phyloP scores from a whole-genome alignment of 2,888 invertebrate genomes.

The Terebella lapidaria region DNA sequence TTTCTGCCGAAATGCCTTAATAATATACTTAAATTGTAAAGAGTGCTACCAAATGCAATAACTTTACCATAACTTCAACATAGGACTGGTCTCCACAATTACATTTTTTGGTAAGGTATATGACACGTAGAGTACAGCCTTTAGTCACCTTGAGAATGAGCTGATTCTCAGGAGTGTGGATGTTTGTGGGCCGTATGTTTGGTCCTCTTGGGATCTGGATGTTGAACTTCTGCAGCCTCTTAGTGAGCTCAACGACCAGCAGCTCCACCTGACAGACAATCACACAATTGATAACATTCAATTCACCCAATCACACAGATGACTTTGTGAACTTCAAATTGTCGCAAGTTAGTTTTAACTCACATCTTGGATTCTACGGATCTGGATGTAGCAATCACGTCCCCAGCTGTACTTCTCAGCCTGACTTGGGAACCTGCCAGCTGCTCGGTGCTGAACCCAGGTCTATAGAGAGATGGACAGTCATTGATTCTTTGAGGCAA shows the following conservation, averaged over 20 bases:
- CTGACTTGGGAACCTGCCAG: slow-evolving; percentile 21
- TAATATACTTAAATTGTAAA: too few species aligned
- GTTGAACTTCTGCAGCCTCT: slow-evolving; percentile 61
- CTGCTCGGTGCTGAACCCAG: slow-evolving; percentile 3
- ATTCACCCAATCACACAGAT: neutral
- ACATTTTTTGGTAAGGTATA: too few species aligned
- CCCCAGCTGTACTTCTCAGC: slow-evolving; percentile 56
- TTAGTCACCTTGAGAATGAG: slow-evolving; percentile 6
- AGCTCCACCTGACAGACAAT: slow-evolving; percentile 50
- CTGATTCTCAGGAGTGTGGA: slow-evolving; percentile 53
- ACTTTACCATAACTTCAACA: too few species aligned
- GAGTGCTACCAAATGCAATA: too few species aligned
- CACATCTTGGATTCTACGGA: slow-evolving; percentile 42
- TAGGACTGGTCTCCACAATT: too few species aligned
- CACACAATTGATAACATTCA: neutral
- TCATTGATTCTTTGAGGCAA: too few species aligned
- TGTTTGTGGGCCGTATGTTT: neutral
- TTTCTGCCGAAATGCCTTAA: too few species aligned
- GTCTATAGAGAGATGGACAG: too few species aligned
- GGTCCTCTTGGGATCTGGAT: slow-evolving; percentile 58
- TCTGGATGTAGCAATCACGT: slow-evolving; percentile 35
- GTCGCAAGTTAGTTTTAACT: neutral
- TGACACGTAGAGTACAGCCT: neutral
- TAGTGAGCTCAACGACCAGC: slow-evolving; percentile 67
- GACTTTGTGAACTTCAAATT: too few species aligned